Evolutionary conservation across 2,113 vertebrate species (phyloP), one percentile per base, ranked within the genome.

Genomic region (Xenus cinereus): DNA sequence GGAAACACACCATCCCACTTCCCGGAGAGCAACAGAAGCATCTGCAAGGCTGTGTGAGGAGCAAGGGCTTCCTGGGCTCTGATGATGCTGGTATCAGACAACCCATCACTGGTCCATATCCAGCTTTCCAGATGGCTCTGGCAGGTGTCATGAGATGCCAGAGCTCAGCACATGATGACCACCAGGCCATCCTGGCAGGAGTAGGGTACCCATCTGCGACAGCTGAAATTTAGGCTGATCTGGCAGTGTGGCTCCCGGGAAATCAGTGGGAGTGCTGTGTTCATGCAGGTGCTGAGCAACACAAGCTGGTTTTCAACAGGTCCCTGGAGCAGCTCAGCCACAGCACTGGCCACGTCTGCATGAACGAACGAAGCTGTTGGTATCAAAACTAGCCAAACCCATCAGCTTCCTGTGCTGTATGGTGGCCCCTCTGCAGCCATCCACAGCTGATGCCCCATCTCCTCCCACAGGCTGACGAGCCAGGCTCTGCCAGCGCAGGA

Each of bases 251-350:
- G 48, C 62, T 71, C 46, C 57, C 63, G 66, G 35, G 57, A 56
- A 72, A 26, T 4, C 46, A 50, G 46, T 17, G 74, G 8, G 13
- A 32, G 17, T 3, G n/a, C 27, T 71, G 41, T 26, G 45, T 11
- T 33, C 77, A 33, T 23, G 6, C 2, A 26, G 1, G 41, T 43
- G 63, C 26, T 72, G 72, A 46, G 69, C 59, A 88, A 6, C 14
- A 16, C 0, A 0, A 7, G 37, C n/a, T 78, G 17, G 16, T 43
- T 78, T 45, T 62, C 56, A 51, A 9, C 9, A 35, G n/a, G 51
- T 28, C 22, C 41, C 71, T 32, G 54, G 19, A 66, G 68, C n/a
- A 27, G 50, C 45, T 84, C 30, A 45, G 43, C 57, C 1, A 2
- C 51, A 59, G 45, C 71, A 35, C 32, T 57, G 53, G 66, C 66